A percentile compares a stretch with the other conserved stretches of the same genome.
Evolutionary conservation across 2,888 invertebrate species (phyloP).

Genomic region (Eristalinus sepulchralis): DNA sequence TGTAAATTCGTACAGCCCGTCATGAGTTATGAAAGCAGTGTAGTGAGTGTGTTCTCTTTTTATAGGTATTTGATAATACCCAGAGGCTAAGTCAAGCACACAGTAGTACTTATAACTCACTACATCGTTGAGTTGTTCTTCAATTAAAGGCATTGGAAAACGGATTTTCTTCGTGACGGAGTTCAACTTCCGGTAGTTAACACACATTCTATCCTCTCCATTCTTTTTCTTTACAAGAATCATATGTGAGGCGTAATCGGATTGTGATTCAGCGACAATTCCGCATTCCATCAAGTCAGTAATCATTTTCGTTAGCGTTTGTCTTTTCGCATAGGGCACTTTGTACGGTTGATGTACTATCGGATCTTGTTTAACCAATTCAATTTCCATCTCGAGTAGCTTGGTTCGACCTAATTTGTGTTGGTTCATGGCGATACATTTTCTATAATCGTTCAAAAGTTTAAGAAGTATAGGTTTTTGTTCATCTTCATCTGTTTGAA

Average conservation of each 20-base stretch:
- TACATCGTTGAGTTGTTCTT: conserved; percentile 22
- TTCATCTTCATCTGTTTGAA: background rate
- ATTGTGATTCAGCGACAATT: conserved; percentile 10
- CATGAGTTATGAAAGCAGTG: conserved; percentile 13
- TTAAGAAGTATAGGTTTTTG: background rate
- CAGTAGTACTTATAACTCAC: conserved; percentile 10
- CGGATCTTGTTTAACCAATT: background rate
- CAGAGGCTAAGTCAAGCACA: conserved; percentile 10
- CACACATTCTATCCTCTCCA: background rate
- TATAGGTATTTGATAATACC: conserved; percentile 32
- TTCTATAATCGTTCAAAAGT: conserved; percentile 7
- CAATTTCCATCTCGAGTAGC: conserved; percentile 19
- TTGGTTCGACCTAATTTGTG: conserved; percentile 23
- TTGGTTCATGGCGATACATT: conserved; percentile 15
- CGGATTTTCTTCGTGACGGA: background rate
- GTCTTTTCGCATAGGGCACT: background rate
- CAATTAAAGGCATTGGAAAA: conserved; percentile 14
- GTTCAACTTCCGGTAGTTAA: background rate
- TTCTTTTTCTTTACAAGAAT: conserved; percentile 30
- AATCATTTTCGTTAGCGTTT: conserved; percentile 4
- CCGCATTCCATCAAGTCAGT: background rate
- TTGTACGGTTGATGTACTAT: background rate
- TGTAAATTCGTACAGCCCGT: background rate
- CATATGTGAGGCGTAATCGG: conserved; percentile 12
- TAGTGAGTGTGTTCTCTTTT: conserved; percentile 18